A percentile compares a stretch with the other conserved stretches of the same genome.
Conservation (phyloP, 2,888 invertebrate genomes). For the Meta bourneti region DNA sequence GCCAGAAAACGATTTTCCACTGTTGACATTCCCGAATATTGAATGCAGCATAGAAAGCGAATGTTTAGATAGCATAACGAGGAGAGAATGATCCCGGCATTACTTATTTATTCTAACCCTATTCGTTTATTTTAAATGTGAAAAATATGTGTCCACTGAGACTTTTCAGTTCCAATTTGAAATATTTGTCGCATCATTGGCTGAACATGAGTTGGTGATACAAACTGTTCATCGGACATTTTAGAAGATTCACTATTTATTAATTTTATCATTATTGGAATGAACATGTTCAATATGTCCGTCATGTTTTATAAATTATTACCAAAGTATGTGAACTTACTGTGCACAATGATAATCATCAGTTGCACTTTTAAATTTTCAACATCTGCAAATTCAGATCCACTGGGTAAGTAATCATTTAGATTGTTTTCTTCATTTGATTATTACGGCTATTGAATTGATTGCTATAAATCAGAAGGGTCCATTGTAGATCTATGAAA, state of each 20-base stretch:
- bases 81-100: too few relatives aligned
- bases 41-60: too few relatives aligned
- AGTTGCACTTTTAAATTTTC: background rate
- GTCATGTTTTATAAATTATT: background rate
- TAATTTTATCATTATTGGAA: background rate
- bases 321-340: background rate
- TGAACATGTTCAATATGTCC: background rate
- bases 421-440: too few relatives aligned
- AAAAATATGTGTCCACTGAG: background rate
- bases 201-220: background rate
- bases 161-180: background rate
- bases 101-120: background rate
- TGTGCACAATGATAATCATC: background rate
- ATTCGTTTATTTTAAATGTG: background rate
- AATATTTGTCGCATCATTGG: background rate
- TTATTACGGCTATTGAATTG: too few relatives aligned
- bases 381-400: background rate
- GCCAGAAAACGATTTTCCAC: too few relatives aligned
- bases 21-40: too few relatives aligned
- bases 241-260: background rate
- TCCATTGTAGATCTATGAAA: too few relatives aligned
- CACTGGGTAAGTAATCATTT: background rate
- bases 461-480: too few relatives aligned
- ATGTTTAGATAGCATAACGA: too few relatives aligned
- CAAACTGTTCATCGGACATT: background rate